Conservation (phyloP, 1,140 invertebrate species). For the Pissodes strobi region DNA sequence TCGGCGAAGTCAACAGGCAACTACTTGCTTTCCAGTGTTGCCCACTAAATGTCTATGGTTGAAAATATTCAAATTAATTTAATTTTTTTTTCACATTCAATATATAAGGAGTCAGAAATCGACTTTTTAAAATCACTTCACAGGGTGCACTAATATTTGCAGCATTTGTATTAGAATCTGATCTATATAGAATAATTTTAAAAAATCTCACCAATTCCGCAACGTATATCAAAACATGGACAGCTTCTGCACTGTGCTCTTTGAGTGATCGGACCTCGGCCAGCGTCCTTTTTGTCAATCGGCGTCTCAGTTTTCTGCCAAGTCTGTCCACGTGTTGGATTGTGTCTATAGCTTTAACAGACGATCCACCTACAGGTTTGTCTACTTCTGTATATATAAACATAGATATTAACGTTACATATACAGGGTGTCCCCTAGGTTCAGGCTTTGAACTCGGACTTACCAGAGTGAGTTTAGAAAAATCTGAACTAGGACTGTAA, state of each 20-base stretch:
- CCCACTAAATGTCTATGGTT: no score
- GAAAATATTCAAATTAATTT: no score
- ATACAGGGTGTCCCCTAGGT: no score
- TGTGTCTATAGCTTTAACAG: conserved; percentile 67
- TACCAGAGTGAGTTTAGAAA: no score
- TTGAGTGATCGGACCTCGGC: conserved; percentile 75
- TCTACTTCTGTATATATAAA: conserved; percentile 21
- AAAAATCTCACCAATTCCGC: conserved; percentile 76
- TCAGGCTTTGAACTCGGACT: no score
- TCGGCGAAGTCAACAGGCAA: no score
- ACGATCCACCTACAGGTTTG: conserved; percentile 31
- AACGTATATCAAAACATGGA: conserved; percentile 74
- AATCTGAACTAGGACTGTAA: no score
- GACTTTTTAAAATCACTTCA: no score
- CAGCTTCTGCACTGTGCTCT: conserved; percentile 76
- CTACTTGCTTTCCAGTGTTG: no score
- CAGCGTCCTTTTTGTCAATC: conserved; percentile 73
- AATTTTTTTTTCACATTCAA: no score
- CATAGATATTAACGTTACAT: no score
- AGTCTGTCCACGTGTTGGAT: conserved; percentile 76
- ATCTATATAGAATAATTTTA: neutral
- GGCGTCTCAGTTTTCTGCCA: conserved; percentile 68
- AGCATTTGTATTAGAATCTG: neutral
- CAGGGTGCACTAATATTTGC: neutral
- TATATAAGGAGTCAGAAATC: neutral